A percentile compares a stretch with the other conserved stretches of the same genome.
These are phyloP conservation scores for Dichetophora obliterata DNA, from an alignment of 2,888 invertebrate genomes.

Conservation along the genomic window DNA sequence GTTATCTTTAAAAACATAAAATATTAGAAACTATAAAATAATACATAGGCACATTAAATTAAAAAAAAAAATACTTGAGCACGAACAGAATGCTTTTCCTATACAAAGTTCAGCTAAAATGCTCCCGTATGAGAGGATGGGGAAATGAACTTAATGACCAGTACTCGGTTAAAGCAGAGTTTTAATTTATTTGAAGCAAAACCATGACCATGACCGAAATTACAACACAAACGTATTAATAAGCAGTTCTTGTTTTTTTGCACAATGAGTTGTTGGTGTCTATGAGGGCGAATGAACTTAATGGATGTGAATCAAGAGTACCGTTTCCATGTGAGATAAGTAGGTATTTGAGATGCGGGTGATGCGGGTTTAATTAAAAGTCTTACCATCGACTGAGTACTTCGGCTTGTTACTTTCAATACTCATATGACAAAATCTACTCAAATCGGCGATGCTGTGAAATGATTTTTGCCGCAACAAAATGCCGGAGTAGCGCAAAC, in stretches of 20 bases:
- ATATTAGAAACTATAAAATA: constrained; percentile 29
- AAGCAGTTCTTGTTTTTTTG: background rate
- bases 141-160: background rate
- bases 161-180: constrained; percentile 5
- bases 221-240: background rate
- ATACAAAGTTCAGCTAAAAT: background rate
- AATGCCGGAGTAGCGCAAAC: constrained; percentile 65
- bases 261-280: background rate
- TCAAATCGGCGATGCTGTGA: constrained; percentile 66
- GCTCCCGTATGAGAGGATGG: background rate
- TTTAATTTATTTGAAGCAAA: background rate
- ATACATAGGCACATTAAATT: background rate
- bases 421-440: constrained; percentile 62
- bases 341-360: background rate
- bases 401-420: constrained; percentile 44
- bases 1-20: constrained; percentile 46
- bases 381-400: constrained; percentile 62
- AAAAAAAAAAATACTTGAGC: constrained; percentile 22
- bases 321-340: background rate
- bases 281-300: too few relatives aligned
- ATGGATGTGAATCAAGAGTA: background rate
- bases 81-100: background rate
- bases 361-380: background rate
- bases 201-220: constrained; percentile 1
- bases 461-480: constrained; percentile 68